Conservation (phyloP, 2,888 invertebrate genomes). For the Hydriomena furcata region DNA sequence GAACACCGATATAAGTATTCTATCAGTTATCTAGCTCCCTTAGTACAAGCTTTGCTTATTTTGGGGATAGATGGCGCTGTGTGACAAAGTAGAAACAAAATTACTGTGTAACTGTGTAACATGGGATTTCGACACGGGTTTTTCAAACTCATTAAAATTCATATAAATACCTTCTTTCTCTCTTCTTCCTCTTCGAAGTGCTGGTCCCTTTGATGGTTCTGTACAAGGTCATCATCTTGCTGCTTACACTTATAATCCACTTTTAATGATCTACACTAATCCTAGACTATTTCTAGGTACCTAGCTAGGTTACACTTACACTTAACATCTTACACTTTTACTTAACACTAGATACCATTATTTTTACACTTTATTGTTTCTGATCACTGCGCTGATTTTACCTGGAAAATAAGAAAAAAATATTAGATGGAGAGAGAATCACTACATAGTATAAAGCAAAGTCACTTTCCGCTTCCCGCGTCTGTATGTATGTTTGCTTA, state of each 20-base stretch:
- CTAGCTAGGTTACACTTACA: constrained; percentile 21
- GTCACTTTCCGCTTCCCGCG: too few species aligned
- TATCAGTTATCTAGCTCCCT: too few species aligned
- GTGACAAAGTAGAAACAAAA: too few species aligned
- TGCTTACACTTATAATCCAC: constrained; percentile 41
- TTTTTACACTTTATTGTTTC: constrained; percentile 11
- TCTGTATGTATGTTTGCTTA: too few species aligned
- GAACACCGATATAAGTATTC: too few species aligned
- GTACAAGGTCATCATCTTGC: constrained; percentile 83
- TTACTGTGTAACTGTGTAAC: too few species aligned
- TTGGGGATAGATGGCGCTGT: too few species aligned
- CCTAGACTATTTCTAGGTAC: constrained; percentile 21
- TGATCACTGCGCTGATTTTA: constrained; percentile 22
- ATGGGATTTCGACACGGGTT: too few species aligned
- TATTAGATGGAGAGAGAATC: too few species aligned
- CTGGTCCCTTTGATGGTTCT: constrained; percentile 82
- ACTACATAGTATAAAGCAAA: too few species aligned
- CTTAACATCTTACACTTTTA: constrained; percentile 6
- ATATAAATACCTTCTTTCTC: constrained; percentile 71
- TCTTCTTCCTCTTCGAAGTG: constrained; percentile 76
- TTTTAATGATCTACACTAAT: constrained; percentile 37
- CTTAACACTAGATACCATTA: constrained; percentile 20
- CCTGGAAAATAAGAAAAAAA: constrained; percentile 25
- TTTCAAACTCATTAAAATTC: too few species aligned
- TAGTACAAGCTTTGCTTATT: too few species aligned